Percentiles rank a stretch among this genome's conserved stretches.
phyloP scores from a whole-genome alignment of 1,140 invertebrate species.

The Matsumurasca onukii region DNA sequence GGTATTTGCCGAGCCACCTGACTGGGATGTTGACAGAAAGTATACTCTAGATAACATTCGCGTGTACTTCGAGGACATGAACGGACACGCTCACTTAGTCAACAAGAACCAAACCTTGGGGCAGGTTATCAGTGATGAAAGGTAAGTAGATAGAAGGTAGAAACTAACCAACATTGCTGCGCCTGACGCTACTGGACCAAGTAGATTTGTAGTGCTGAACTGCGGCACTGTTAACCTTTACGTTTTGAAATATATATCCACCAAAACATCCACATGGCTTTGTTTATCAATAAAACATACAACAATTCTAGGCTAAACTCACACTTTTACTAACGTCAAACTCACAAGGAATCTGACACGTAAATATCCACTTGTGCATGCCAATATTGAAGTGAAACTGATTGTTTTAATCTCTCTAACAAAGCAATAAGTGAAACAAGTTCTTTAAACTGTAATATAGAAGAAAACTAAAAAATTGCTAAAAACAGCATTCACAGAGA shows the following conservation, averaged over 20 bases:
- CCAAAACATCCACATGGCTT: too few species aligned
- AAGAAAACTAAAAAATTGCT: too few species aligned
- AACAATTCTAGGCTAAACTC: too few species aligned
- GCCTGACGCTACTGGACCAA: not conserved
- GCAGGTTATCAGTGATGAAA: slow-evolving; percentile 62
- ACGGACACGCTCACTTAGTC: slow-evolving; percentile 64
- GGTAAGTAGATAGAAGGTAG: slow-evolving; percentile 53
- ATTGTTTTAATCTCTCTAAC: too few species aligned
- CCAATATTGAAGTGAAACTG: too few species aligned
- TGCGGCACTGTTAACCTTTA: not conserved
- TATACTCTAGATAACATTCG: slow-evolving; percentile 67
- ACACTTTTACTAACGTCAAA: too few species aligned
- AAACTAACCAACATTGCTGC: slow-evolving; percentile 36
- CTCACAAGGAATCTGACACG: too few species aligned
- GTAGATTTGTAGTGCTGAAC: not conserved
- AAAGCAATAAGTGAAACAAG: too few species aligned
- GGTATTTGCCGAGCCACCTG: slow-evolving; percentile 68
- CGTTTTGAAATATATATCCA: not conserved
- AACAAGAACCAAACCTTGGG: slow-evolving; percentile 58
- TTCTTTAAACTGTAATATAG: too few species aligned
- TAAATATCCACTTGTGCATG: too few species aligned
- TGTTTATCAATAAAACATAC: too few species aligned
- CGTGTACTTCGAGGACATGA: slow-evolving; percentile 77
- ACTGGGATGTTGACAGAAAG: slow-evolving; percentile 72
- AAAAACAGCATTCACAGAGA: too few species aligned